Evolutionary conservation across 2,113 vertebrate genomes (phyloP).

Genomic region (Callopanchax toddi): DNA sequence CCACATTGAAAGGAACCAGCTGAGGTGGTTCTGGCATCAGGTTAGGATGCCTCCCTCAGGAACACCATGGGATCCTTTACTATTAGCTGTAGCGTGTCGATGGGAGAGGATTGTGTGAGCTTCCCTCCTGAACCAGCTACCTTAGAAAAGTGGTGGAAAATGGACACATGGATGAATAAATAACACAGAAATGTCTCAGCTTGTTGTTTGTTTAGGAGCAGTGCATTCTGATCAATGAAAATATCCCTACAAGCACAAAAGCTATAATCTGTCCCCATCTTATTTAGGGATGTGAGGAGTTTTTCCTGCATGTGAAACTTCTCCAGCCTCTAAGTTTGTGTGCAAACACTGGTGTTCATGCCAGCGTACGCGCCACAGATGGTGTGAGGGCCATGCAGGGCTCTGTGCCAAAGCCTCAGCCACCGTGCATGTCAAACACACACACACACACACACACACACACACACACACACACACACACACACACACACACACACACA

Average conservation of each 20-base stretch:
- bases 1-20: no score
- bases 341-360: constrained; percentile 11
- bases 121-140: no score
- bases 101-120: no score
- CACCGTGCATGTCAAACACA: constrained; percentile 31
- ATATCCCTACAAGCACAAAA: neutral
- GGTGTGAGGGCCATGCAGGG: constrained; percentile 39
- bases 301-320: neutral
- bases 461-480: constrained; percentile 4
- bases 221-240: neutral
- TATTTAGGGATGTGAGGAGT: neutral
- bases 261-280: neutral
- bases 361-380: constrained; percentile 19
- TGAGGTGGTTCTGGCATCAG: no score
- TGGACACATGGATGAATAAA: no score
- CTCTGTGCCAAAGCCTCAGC: constrained; percentile 19
- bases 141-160: no score
- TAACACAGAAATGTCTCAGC: neutral
- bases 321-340: neutral
- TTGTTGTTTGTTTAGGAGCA: neutral
- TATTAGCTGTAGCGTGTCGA: no score
- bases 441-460: neutral
- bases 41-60: no score
- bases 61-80: no score
- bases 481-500: constrained; percentile 14